Evolutionary conservation across 2,888 invertebrate genomes (phyloP).

Genomic region (Trisateles emortualis): DNA sequence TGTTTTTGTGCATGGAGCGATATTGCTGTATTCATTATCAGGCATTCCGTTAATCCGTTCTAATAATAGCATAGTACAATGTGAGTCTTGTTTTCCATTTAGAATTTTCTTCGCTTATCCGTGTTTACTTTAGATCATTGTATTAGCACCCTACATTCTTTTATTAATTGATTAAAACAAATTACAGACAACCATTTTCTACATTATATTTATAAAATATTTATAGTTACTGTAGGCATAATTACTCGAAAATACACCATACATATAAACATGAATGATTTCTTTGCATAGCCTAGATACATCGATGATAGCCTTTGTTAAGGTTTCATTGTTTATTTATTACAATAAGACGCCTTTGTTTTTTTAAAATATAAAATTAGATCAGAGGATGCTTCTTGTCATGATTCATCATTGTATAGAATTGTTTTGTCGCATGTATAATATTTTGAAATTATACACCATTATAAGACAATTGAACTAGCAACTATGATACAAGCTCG

Average conservation of each 20-base stretch:
- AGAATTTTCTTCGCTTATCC: slow-evolving; percentile 16
- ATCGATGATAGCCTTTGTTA: slow-evolving; percentile 63
- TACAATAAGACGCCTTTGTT: slow-evolving; percentile 55
- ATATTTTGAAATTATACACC: slow-evolving; percentile 30
- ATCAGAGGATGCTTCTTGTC: slow-evolving; percentile 45
- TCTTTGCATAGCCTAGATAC: no score
- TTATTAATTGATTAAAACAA: no score
- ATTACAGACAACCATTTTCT: no score
- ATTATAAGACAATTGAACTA: background rate
- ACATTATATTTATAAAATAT: no score
- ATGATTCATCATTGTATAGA: slow-evolving; percentile 29
- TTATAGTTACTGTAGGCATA: no score
- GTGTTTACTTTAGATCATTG: slow-evolving; percentile 30
- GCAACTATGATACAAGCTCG: slow-evolving; percentile 18
- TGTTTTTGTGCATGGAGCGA: background rate
- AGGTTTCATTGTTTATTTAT: slow-evolving; percentile 67
- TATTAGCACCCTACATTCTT: slow-evolving; percentile 40
- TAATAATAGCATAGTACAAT: slow-evolving; percentile 19
- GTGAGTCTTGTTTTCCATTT: slow-evolving; percentile 16
- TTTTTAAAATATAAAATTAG: slow-evolving; percentile 45
- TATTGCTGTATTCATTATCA: background rate
- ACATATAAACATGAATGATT: no score
- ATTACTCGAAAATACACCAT: no score
- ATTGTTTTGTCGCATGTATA: slow-evolving; percentile 27
- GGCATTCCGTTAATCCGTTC: slow-evolving; percentile 10